Evolutionary conservation across 2,797 vertebrate genomes (phyloP).

Genomic region (Trichosurus vulpecula): DNA sequence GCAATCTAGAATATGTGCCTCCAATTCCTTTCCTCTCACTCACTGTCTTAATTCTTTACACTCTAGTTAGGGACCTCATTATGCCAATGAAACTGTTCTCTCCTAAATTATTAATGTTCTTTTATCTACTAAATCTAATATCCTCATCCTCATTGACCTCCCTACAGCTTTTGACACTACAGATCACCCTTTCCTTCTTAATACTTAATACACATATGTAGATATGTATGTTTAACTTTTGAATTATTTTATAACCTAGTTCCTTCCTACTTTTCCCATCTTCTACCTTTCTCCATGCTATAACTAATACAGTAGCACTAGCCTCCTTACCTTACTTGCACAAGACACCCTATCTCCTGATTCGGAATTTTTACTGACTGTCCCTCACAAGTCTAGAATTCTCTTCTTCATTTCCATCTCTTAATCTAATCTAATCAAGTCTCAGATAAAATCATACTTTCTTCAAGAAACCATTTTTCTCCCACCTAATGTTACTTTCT

Average conservation of each 20-base stretch:
- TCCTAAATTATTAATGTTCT: not conserved
- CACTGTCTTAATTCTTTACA: not conserved
- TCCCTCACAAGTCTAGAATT: not conserved
- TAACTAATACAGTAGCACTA: not conserved
- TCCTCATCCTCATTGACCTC: not conserved
- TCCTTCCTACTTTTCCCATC: not conserved
- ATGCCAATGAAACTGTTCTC: not conserved
- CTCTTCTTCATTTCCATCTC: not conserved
- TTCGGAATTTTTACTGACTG: not conserved
- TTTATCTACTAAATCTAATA: not conserved
- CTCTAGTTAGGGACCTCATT: not conserved
- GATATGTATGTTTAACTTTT: not conserved
- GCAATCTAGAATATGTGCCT: not conserved
- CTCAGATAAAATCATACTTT: not conserved
- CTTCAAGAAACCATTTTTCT: not conserved
- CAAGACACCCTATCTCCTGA: not conserved
- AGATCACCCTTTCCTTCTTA: not conserved
- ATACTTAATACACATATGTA: not conserved
- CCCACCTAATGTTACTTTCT: not conserved
- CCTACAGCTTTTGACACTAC: not conserved
- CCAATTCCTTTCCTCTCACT: not conserved
- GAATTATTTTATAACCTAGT: not conserved
- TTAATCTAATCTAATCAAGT: no score
- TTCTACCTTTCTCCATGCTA: not conserved
- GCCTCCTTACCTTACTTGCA: not conserved